phyloP scores from a whole-genome alignment of 2,113 vertebrate species.

The Trichomycterus rosablanca region DNA sequence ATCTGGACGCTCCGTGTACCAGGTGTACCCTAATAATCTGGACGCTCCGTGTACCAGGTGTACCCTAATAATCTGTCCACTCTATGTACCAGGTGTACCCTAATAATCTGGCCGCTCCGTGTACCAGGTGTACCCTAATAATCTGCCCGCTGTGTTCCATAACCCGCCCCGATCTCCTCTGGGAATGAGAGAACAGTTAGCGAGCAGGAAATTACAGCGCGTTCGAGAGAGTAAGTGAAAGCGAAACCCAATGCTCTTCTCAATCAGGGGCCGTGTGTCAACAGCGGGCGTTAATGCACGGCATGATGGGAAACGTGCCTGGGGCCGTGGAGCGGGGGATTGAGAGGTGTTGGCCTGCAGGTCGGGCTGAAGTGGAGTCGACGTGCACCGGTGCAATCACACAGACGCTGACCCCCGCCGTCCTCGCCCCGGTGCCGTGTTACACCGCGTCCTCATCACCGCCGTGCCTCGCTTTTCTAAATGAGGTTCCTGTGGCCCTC shows the following conservation, averaged over 20 bases:
- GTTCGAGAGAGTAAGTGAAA: conserved; percentile 37
- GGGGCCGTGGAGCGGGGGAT: conserved; percentile 27
- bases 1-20: no score
- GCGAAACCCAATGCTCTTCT: conserved; percentile 43
- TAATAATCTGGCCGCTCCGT: no score
- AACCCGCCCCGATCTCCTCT: no score
- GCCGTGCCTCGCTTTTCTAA: conserved; percentile 48
- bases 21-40: no score
- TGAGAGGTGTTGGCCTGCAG: conserved; percentile 24
- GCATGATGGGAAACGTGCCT: conserved; percentile 51
- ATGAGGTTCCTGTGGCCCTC: not conserved
- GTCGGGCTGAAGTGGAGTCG: conserved; percentile 23
- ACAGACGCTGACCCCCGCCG: conserved; percentile 27
- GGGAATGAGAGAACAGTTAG: conserved; percentile 38
- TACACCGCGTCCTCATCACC: conserved; percentile 60
- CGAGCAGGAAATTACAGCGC: conserved; percentile 31
- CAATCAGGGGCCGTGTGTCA: conserved; percentile 51
- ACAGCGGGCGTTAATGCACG: conserved; percentile 48
- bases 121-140: no score
- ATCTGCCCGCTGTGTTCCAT: no score
- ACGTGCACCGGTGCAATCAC: conserved; percentile 28
- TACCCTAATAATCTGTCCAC: no score
- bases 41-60: no score
- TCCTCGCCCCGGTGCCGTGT: conserved; percentile 53
- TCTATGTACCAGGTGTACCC: no score